A percentile compares a stretch with the other conserved stretches of the same genome.
Evolutionary conservation across 2,113 vertebrate species (phyloP).

Genomic region (Rhombomys opimus): DNA sequence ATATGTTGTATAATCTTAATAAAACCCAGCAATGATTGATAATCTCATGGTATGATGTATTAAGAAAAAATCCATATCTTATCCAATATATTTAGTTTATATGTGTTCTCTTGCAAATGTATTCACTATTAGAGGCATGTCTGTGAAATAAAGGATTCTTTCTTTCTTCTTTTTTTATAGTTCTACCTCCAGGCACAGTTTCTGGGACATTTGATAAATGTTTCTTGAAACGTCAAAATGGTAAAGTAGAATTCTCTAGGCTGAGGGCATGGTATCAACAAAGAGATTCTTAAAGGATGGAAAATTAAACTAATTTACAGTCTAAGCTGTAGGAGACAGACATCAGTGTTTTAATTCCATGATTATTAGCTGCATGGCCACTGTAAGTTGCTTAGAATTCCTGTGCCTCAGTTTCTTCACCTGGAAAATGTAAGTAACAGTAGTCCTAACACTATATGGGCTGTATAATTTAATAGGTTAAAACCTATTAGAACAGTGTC

Average conservation of each 20-base stretch:
- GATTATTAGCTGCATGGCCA: not conserved
- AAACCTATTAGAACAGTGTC: not conserved
- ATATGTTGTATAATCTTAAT: not conserved
- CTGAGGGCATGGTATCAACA: not conserved
- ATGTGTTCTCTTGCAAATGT: not conserved
- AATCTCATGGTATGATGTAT: not conserved
- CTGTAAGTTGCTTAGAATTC: not conserved
- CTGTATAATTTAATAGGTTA: not conserved
- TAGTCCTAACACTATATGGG: not conserved
- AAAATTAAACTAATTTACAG: not conserved
- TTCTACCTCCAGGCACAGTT: not conserved
- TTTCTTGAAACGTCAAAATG: constrained; percentile 12
- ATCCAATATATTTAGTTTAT: not conserved
- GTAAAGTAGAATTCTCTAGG: not conserved
- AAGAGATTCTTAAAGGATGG: not conserved
- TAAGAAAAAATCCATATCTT: not conserved
- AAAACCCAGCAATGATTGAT: not conserved
- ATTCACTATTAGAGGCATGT: not conserved
- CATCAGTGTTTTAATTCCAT: not conserved
- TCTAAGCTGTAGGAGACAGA: not conserved
- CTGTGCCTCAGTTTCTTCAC: not conserved
- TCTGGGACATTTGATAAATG: not conserved
- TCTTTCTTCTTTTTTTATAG: not conserved
- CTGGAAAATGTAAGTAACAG: not conserved
- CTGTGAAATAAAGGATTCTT: not conserved